Conservation (phyloP, 2,888 invertebrate species). For the Epiblema foenella region DNA sequence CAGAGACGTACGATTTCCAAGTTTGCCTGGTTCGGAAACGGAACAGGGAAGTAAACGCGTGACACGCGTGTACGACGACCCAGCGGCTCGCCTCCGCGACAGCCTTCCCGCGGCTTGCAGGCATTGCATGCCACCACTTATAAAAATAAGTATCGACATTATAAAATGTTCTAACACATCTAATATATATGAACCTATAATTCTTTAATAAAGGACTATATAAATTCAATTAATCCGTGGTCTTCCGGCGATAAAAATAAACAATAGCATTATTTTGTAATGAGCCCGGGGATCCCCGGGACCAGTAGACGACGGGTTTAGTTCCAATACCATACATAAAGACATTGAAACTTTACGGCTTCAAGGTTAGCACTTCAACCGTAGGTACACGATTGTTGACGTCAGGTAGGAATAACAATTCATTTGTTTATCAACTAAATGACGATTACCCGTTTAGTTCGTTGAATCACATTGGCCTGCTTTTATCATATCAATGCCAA, state of each 20-base stretch:
- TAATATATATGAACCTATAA: no score
- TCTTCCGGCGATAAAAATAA: no score
- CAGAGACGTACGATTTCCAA: slow-evolving; percentile 60
- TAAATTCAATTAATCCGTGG: neutral
- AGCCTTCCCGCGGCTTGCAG: slow-evolving; percentile 2
- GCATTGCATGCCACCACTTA: neutral
- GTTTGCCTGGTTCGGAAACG: slow-evolving; percentile 54
- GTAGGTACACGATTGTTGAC: slow-evolving; percentile 25
- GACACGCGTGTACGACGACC: slow-evolving; percentile 50
- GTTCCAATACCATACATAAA: slow-evolving; percentile 8
- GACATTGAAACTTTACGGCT: neutral
- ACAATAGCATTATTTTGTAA: no score
- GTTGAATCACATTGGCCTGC: slow-evolving; percentile 4
- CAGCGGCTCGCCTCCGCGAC: neutral
- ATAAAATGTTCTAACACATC: no score
- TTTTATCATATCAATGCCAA: slow-evolving; percentile 18
- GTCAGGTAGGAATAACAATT: slow-evolving; percentile 29
- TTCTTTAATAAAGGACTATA: neutral
- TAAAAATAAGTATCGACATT: no score
- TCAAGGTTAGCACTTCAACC: slow-evolving; percentile 30
- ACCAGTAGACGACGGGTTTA: no score
- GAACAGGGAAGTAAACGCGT: slow-evolving; percentile 55
- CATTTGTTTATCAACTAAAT: slow-evolving; percentile 36
- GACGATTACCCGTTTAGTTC: slow-evolving; percentile 21
- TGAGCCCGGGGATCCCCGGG: no score